Evolutionary conservation across 2,888 invertebrate species (phyloP).

Genomic region (Rhopalosiphum nymphaeae): DNA sequence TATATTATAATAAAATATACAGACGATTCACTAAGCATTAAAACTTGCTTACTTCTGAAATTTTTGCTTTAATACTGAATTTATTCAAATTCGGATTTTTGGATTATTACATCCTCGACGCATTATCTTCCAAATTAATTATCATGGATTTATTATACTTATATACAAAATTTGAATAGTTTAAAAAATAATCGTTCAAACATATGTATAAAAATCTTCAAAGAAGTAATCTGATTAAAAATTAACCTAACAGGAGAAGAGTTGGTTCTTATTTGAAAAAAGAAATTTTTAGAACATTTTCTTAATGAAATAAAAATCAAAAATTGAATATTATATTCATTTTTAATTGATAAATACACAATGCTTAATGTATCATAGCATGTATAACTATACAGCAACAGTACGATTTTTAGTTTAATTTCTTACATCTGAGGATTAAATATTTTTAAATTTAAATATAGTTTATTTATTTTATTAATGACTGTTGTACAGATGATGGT

Average conservation of each 20-base stretch:
- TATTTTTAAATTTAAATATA: background rate
- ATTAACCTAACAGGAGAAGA: background rate
- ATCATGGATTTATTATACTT: background rate
- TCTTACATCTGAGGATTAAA: background rate
- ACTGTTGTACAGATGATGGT: background rate
- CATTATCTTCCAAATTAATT: background rate
- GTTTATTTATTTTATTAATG: background rate
- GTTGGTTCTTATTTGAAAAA: background rate
- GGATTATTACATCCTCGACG: too few species aligned
- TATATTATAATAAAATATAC: background rate
- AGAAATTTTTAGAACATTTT: background rate
- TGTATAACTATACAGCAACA: background rate
- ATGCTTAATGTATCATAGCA: background rate
- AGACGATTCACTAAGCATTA: background rate
- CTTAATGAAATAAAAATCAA: background rate
- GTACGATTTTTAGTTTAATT: background rate
- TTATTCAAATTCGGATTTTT: too few species aligned
- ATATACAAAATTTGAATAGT: background rate
- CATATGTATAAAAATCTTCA: background rate
- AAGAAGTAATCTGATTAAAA: background rate
- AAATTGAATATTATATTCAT: background rate
- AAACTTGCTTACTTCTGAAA: too few species aligned
- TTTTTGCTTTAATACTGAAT: too few species aligned
- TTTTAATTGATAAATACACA: background rate
- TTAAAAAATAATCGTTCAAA: background rate